Evolutionary conservation across 2,113 vertebrate genomes (phyloP), one percentile per base, ranked within the genome.

Genomic region (Psittacus erithacus): DNA sequence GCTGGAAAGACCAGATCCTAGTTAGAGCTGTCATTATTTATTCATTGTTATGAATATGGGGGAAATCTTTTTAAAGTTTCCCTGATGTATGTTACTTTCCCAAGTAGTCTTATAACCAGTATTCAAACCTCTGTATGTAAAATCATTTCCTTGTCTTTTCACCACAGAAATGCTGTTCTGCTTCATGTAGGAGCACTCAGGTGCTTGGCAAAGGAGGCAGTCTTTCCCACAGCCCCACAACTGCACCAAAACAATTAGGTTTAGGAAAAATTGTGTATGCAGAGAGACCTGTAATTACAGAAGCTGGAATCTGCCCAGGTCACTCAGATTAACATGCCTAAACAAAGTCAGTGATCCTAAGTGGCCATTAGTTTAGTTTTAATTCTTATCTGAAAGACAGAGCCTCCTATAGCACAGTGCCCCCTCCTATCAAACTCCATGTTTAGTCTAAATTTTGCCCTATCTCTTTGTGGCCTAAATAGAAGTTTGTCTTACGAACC

Each of bases 381-480:
- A 17, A 23, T 81, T 86, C 86, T 90, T 97, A 94, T 96, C 96
- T 82, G 73, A 67, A 91, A 79, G 81, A 64, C 62, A 91, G 69
- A 84, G 11, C 49, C 65, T 94, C 47, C 83, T 73, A 2, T 6
- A 86, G 70, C 74, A 76, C 91, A 73, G 14, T 88, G 62, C 31
- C 16, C 44, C 75, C 86, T 88, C 63, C 80, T 96, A 96, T 93
- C 92, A 88, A 79, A 43, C 33, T 52, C 49, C 4, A 13, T 94
- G 95, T 97, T 97, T 96, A 97, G 94, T 96, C 95, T 97, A 46
- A 84, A 52, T 86, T 78, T 83, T 91, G 15, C 71, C 39, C 74
- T 96, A 88, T 95, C 81, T 76, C 77, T 79, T 93, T 87, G 49
- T 53, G 70, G 80, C 62, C 62, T 84, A 91, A 92, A 78, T n/a